Evolutionary conservation across 1,140 invertebrate species (phyloP), one percentile per base, ranked within the genome.

Genomic region (Metopolophium dirhodum): DNA sequence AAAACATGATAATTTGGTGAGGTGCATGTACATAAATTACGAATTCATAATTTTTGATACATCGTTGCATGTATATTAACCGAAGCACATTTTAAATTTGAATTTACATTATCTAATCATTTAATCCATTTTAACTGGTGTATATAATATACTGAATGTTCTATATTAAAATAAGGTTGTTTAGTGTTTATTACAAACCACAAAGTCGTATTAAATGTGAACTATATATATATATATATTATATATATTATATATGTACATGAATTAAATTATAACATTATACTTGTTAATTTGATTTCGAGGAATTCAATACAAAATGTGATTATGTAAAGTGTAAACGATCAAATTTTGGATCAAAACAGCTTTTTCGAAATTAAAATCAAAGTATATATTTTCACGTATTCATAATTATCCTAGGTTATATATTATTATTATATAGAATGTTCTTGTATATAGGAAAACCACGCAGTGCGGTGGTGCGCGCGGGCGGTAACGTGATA

Each of bases 251-350:
- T 51, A 51, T 61, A 30, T 14, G 26, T 57, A 22, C 26, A 57
- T 26, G 8, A 26, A 57, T 57, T 26, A 18, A 77, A 68, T 68
- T n/a, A 68, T n/a, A 68, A n/a, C 14, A 68, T 68, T 77, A 77
- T 77, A 77, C 83, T 26, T 85, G 83, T 85, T 41, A 23, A 41
- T 85, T 26, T 6, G 37, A 41, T 85, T 85, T 85, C 4, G 41
- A 85, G 37, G 11, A 85, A 85, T 85, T 26, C 83, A 23, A 85
- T 85, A 45, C 83, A 41, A 85, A 77, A 77, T 77, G 83, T 45
- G 83, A 85, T 83, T 83, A 85, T 85, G 61, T 77, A 77, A 83
- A 83, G 41, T 83, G 30, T 61, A 30, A 85, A 85, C 37, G 83
- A 23, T 85, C 83, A 11, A 41, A 45, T 85, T 85, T 85, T 41